Conservation (phyloP, 2,797 vertebrate species). For the Hoplostethus mediterraneus region DNA sequence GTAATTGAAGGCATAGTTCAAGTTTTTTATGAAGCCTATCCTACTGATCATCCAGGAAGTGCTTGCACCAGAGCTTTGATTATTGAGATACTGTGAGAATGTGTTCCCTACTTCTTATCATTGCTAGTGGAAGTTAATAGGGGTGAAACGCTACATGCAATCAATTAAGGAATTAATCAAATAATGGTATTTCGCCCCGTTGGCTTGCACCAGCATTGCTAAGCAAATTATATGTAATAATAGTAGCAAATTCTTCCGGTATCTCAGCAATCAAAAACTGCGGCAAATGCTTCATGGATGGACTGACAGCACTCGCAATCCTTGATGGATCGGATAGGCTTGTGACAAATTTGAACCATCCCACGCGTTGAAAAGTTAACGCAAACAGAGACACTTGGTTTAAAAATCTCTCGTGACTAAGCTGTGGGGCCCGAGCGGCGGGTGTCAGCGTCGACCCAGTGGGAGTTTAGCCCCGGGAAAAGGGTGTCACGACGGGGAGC, state of each 20-base stretch:
- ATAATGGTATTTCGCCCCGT: neutral
- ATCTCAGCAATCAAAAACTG: conserved; percentile 5
- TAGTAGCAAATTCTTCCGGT: neutral
- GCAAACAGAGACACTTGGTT: conserved; percentile 28
- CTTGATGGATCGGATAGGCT: conserved; percentile 9
- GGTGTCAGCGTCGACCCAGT: conserved; percentile 35
- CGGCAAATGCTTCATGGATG: conserved; percentile 21
- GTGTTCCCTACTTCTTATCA: neutral
- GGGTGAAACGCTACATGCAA: no score
- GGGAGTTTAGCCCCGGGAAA: conserved; percentile 46
- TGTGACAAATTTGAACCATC: conserved; percentile 26
- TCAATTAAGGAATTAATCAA: no score
- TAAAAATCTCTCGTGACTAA: conserved; percentile 49
- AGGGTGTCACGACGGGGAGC: conserved; percentile 47
- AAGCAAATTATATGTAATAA: neutral
- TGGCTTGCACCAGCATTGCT: neutral
- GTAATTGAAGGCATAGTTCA: conserved; percentile 60
- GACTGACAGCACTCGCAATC: conserved; percentile 30
- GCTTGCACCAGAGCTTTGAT: neutral
- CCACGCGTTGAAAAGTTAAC: conserved; percentile 48
- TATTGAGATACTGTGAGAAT: conserved; percentile 4
- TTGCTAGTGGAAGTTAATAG: neutral
- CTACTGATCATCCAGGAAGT: conserved; percentile 17
- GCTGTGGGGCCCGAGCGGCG: conserved; percentile 46
- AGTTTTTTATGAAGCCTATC: conserved; percentile 21